Conservation (phyloP, 2,797 vertebrate species). For the Taeniopygia guttata region DNA sequence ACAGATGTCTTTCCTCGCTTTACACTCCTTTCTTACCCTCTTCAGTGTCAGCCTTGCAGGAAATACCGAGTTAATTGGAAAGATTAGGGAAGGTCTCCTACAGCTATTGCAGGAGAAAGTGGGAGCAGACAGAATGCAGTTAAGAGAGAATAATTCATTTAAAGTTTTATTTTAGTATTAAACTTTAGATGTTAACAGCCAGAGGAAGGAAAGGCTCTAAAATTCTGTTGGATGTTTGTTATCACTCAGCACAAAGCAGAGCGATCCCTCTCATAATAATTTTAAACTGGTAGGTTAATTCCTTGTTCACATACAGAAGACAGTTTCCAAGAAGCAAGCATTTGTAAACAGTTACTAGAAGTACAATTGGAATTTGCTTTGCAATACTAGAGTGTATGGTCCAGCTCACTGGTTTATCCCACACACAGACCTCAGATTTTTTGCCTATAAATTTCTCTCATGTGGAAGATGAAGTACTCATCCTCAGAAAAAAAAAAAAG, state of each 20-base stretch:
- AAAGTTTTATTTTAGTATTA: neutral
- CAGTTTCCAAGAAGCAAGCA: slow-evolving; percentile 3
- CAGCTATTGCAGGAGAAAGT: slow-evolving; percentile 23
- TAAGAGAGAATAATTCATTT: neutral
- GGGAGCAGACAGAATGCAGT: neutral
- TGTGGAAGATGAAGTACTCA: neutral
- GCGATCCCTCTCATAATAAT: neutral
- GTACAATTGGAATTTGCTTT: neutral
- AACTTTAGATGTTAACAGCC: neutral
- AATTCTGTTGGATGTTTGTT: neutral
- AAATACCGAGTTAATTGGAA: slow-evolving; percentile 68
- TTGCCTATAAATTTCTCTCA: neutral
- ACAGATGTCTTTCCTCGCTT: slow-evolving; percentile 68
- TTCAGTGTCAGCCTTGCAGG: slow-evolving; percentile 50
- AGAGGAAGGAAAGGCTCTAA: neutral
- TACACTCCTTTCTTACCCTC: slow-evolving; percentile 50
- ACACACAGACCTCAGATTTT: neutral
- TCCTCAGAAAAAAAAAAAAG: neutral
- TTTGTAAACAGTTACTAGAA: slow-evolving; percentile 26
- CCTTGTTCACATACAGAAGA: neutral
- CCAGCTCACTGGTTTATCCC: neutral
- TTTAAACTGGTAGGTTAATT: neutral
- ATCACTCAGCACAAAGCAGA: slow-evolving; percentile 18
- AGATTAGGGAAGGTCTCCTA: slow-evolving; percentile 61
- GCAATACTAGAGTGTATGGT: neutral